These are phyloP conservation scores for Pelochelys cantorii DNA, from an alignment of 2,797 vertebrate species.

Conservation along the genomic window DNA sequence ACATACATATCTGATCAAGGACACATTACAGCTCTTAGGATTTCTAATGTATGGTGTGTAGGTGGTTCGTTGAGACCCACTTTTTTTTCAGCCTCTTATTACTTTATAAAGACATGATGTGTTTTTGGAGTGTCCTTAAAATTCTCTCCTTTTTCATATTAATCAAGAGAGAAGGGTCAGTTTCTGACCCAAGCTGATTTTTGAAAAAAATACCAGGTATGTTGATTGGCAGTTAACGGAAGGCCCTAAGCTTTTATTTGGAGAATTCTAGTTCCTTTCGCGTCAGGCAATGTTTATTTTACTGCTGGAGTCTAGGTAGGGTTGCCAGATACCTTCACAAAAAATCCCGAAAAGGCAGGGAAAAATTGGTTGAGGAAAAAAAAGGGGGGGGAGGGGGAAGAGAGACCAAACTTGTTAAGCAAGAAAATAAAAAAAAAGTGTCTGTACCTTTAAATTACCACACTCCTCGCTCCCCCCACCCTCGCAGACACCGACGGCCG, in stretches of 20 bases:
- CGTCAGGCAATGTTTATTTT: neutral
- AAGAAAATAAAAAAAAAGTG: no score
- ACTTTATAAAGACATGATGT: neutral
- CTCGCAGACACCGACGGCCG: no score
- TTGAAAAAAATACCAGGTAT: neutral
- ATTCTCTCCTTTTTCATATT: neutral
- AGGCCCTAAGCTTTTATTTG: neutral
- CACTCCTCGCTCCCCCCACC: no score
- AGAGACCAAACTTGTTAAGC: no score
- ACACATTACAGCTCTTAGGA: neutral
- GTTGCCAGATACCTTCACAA: no score
- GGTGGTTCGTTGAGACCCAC: neutral
- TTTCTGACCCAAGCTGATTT: neutral
- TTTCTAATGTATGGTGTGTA: slow-evolving; percentile 4
- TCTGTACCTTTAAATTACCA: no score
- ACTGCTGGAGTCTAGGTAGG: neutral
- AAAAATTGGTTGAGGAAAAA: no score
- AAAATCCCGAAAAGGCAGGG: no score
- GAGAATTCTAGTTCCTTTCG: neutral
- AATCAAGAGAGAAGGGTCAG: neutral
- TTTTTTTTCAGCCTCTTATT: slow-evolving; percentile 5
- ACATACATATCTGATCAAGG: slow-evolving; percentile 30
- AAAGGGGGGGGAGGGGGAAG: no score
- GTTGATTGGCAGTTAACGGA: slow-evolving; percentile 10
- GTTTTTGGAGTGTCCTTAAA: slow-evolving; percentile 35